A percentile compares a stretch with the other conserved stretches of the same genome.
Conservation (phyloP, 2,888 invertebrate genomes). For the Endotricha flammealis region DNA sequence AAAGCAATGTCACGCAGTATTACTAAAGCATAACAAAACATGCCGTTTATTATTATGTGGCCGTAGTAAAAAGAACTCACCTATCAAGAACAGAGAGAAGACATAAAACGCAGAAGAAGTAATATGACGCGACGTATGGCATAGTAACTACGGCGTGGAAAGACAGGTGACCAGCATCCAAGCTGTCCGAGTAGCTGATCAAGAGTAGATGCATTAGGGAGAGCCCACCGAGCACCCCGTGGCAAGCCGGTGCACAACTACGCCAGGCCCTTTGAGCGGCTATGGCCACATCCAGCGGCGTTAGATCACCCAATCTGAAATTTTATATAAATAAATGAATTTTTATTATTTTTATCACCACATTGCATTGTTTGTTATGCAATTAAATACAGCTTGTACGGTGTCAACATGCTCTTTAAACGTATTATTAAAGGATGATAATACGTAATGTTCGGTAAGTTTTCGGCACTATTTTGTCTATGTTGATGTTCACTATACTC, state of each 20-base stretch:
- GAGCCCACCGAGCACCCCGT: slow-evolving; percentile 79
- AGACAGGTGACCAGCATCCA: slow-evolving; percentile 65
- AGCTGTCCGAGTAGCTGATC: slow-evolving; percentile 70
- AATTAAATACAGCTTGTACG: no score
- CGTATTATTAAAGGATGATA: no score
- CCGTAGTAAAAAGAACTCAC: slow-evolving; percentile 45
- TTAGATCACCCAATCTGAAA: slow-evolving; percentile 60
- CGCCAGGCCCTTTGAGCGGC: slow-evolving; percentile 70
- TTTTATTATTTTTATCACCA: no score
- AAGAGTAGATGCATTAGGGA: slow-evolving; percentile 78
- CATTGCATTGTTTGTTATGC: no score
- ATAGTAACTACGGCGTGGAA: slow-evolving; percentile 70
- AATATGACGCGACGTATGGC: slow-evolving; percentile 76
- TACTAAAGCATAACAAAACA: background rate
- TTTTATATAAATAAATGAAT: background rate
- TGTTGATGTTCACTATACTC: no score
- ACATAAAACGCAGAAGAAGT: slow-evolving; percentile 77
- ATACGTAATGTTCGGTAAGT: no score
- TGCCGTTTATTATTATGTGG: no score
- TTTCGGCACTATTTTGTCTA: no score
- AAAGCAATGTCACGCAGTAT: no score
- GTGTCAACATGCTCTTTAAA: no score
- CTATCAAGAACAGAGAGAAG: slow-evolving; percentile 79
- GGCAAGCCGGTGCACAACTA: slow-evolving; percentile 73
- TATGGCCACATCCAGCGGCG: slow-evolving; percentile 75